Base-by-base conservation (phyloP, 2,888 invertebrate species). In the Eupithecia centaureata region DNA sequence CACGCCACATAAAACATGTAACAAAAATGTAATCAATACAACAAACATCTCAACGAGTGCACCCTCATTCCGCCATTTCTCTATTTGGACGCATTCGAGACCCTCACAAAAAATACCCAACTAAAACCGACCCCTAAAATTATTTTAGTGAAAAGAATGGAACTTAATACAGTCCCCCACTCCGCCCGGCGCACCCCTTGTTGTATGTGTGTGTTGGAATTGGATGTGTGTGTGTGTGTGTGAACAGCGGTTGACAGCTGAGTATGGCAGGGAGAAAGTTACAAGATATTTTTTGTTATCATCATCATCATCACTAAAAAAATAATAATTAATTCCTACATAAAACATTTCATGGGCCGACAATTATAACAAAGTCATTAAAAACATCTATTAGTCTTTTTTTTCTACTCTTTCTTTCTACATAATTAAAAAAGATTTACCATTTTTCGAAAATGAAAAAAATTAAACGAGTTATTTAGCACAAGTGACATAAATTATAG, bases 121-220 rank as follows among this genome's bases (percentile, higher is more conserved):
- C 91, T 91, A 91, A 88, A 92, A 89, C 90, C 91, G 90, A 86
- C 93, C 92, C 93, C 91, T 91, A 92, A 93, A 93, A 93, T 92
- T 90, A 93, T 93, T 92, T 92, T 92, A 93, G 92, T 92, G 92
- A 91, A 93, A 93, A 92, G 92, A 93, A 93, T 91, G 92, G 90
- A 92, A 92, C 92, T 92, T 93, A 92, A 93, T 93, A 93, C 92
- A 92, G 88, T 90, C 92, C 92, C 47, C 92, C 91, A 89, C 91
- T 87, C 83, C 56, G 30, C 87, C 83, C 88, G 86, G 83, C 91
- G 89, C 92, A 89, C 91, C 92, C 91, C 90, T 87, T 65, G 70
- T 61, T 77, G 83, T 83, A 77, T 80, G 73, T 75, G 79, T 77
- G 79, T 73, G 32, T 57, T 12, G 22, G 32, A 15, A 74, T 74